Evolutionary conservation across 2,888 invertebrate genomes (phyloP).

Genomic region (Coelinius sp.): DNA sequence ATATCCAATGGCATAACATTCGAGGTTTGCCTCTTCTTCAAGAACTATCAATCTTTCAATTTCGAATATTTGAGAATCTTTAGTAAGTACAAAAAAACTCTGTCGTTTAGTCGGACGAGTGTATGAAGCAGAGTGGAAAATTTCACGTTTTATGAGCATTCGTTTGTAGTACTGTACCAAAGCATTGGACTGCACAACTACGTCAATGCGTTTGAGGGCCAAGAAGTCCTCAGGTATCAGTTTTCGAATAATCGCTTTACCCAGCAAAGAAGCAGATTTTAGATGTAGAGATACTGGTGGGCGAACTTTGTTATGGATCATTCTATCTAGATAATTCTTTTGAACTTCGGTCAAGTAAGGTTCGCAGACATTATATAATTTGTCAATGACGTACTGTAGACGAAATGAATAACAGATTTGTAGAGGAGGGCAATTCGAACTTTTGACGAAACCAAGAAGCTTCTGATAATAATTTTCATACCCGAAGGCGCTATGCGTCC

Average conservation of each 20-base stretch:
- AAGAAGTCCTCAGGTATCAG: not conserved
- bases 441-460: not conserved
- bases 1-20: not conserved
- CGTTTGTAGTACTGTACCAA: not conserved
- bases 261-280: not conserved
- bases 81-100: not conserved
- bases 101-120: not conserved
- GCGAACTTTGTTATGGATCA: conserved; percentile 1
- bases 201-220: not conserved
- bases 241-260: not conserved
- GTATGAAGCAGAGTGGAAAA: not conserved
- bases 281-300: not conserved
- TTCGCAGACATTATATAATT: not conserved
- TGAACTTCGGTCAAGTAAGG: not conserved
- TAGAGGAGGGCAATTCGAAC: not conserved
- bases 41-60: not conserved
- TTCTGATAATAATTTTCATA: not conserved
- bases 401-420: not conserved
- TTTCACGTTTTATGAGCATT: not conserved
- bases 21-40: not conserved
- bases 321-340: not conserved
- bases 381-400: not conserved
- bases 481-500: not conserved
- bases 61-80: not conserved
- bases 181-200: not conserved